Evolutionary conservation across 1,140 invertebrate genomes (phyloP).

Genomic region (Archegozetes longisetosus): DNA sequence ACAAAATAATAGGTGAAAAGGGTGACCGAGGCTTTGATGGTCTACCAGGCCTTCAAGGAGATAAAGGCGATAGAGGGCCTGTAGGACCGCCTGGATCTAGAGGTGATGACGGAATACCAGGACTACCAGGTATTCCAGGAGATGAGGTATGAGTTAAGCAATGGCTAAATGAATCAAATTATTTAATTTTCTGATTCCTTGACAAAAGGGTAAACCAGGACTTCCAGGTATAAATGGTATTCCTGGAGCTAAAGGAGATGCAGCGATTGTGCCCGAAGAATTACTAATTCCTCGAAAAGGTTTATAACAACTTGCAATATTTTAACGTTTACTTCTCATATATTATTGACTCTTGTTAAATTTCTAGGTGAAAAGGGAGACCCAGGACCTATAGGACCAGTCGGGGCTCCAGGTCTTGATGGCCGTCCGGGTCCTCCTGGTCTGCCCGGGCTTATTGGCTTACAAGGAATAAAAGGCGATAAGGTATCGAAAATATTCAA

Average conservation of each 20-base stretch:
- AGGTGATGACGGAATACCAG: background rate
- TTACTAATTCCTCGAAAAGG: background rate
- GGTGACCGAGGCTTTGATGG: constrained; percentile 37
- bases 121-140: constrained; percentile 13
- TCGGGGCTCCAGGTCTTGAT: constrained; percentile 17
- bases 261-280: background rate
- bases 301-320: too few relatives aligned
- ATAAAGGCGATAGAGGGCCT: background rate
- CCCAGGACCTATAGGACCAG: constrained; percentile 47
- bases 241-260: background rate
- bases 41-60: constrained; percentile 25
- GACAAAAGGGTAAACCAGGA: background rate
- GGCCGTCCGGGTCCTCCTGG: background rate
- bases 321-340: too few relatives aligned
- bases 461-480: constrained; percentile 3
- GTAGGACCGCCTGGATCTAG: background rate
- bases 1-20: constrained; percentile 37
- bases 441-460: constrained; percentile 15
- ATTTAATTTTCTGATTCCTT: background rate
- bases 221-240: background rate
- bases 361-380: constrained; percentile 51
- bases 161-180: background rate
- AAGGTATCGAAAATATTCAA: background rate
- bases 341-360: background rate
- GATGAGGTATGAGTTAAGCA: background rate